Evolutionary conservation across 2,888 invertebrate species (phyloP).

Genomic region (Lamellibrachia satsuma): DNA sequence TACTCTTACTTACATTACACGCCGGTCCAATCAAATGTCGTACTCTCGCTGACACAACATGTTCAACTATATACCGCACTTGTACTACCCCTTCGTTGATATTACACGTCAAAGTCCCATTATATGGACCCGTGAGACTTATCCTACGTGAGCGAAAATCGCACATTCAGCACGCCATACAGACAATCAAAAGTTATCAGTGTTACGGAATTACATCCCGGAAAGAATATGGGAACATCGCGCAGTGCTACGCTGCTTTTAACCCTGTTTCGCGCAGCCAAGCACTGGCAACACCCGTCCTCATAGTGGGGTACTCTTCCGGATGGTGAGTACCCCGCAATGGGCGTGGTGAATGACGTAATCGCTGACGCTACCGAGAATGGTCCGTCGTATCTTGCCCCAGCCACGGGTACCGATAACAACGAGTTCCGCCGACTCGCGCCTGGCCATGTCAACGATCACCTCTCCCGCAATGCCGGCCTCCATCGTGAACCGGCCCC

Average conservation of each 20-base stretch:
- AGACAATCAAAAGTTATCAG: not conserved
- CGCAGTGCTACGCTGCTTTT: not conserved
- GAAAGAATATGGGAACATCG: not conserved
- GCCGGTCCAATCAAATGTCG: not conserved
- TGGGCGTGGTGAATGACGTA: constrained; percentile 24
- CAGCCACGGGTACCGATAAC: constrained; percentile 24
- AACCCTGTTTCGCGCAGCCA: not conserved
- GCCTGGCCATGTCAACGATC: constrained; percentile 14
- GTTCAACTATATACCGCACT: not conserved
- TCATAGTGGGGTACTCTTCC: constrained; percentile 19
- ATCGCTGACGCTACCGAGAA: constrained; percentile 23
- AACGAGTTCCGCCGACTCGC: not conserved
- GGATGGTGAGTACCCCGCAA: constrained; percentile 21
- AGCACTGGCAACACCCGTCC: not conserved
- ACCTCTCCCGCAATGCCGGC: constrained; percentile 23
- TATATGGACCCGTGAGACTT: not conserved
- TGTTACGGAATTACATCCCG: not conserved
- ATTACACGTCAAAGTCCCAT: not conserved
- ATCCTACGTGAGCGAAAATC: not conserved
- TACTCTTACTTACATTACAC: not conserved
- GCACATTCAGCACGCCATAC: not conserved
- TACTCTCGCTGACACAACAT: not conserved
- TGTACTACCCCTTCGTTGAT: not conserved
- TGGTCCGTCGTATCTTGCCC: constrained; percentile 23
- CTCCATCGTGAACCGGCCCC: constrained; percentile 20